phyloP scores from a whole-genome alignment of 2,888 invertebrate genomes.

The Thumatha senex region DNA sequence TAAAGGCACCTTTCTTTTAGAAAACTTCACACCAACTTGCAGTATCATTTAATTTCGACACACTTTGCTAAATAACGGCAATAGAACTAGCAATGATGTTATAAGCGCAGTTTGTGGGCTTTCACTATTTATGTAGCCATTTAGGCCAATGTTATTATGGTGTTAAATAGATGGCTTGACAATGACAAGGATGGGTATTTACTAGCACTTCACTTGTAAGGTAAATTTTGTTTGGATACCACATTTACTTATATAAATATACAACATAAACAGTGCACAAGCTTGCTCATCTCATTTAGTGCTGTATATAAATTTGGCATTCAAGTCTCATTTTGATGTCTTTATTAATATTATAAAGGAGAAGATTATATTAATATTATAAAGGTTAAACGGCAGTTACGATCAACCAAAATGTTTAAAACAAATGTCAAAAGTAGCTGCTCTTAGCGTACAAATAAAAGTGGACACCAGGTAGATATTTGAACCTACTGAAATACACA shows the following conservation, averaged over 20 bases:
- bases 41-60: not conserved
- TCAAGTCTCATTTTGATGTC: no score
- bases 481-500: no score
- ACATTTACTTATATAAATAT: not conserved
- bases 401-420: no score
- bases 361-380: no score
- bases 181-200: not conserved
- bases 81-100: not conserved
- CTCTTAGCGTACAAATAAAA: no score
- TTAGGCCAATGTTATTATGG: conserved; percentile 19
- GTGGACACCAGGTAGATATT: no score
- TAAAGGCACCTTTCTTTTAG: not conserved
- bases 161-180: conserved; percentile 16
- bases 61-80: not conserved
- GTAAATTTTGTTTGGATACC: not conserved
- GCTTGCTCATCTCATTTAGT: no score
- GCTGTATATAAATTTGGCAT: no score
- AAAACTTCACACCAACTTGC: not conserved
- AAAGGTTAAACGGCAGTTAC: no score
- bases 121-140: conserved; percentile 23
- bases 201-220: not conserved
- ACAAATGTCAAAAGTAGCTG: no score
- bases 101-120: conserved; percentile 7
- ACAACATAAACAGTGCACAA: no score
- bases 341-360: no score